Percentiles rank a stretch among this genome's conserved stretches.
phyloP scores from a whole-genome alignment of 1,140 invertebrate genomes.

The Lepidotrigona ventralis region DNA sequence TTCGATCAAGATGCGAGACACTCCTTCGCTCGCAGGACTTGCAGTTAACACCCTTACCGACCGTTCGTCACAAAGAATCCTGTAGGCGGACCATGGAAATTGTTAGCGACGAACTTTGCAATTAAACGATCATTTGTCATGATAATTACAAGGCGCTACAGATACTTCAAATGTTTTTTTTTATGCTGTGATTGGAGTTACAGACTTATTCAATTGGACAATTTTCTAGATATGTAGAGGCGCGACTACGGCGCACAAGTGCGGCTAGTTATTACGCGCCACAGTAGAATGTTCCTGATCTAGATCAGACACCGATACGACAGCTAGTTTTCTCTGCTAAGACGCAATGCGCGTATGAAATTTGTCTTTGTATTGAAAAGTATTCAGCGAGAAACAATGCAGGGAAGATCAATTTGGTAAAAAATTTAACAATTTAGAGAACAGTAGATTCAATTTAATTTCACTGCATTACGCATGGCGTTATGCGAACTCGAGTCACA shows the following conservation, averaged over 20 bases:
- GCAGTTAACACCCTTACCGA: constrained; percentile 36
- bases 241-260: background rate
- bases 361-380: background rate
- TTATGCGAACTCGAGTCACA: too few species aligned
- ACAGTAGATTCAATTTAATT: too few species aligned
- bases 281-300: background rate
- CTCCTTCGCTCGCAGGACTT: constrained; percentile 2
- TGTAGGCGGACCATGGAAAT: background rate
- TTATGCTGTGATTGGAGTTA: background rate
- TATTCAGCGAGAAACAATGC: background rate
- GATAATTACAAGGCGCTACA: background rate
- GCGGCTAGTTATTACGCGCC: background rate
- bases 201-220: too few species aligned
- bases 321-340: background rate
- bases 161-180: background rate
- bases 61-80: constrained; percentile 19
- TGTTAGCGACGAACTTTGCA: background rate
- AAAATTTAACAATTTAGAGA: too few species aligned
- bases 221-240: background rate
- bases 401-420: background rate
- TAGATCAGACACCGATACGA: background rate
- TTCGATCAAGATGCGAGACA: constrained; percentile 8
- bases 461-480: too few species aligned
- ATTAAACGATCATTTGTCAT: constrained; percentile 12
- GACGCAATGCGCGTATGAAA: background rate